A percentile compares a stretch with the other conserved stretches of the same genome.
These are phyloP conservation scores for Ethmia dodecea DNA, from an alignment of 2,888 invertebrate genomes.

Conservation along the genomic window DNA sequence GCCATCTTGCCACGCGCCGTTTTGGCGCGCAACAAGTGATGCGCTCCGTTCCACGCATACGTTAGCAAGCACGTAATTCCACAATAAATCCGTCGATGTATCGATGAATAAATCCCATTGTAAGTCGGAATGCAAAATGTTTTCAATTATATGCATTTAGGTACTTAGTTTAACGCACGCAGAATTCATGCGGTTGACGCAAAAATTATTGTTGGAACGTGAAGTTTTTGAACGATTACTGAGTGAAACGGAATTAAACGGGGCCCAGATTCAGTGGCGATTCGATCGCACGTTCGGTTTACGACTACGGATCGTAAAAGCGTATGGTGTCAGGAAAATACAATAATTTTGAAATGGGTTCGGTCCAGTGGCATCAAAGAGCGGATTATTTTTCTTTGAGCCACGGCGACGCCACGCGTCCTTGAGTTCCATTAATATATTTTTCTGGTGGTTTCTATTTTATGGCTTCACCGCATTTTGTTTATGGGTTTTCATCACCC, in stretches of 20 bases:
- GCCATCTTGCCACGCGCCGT: conserved; percentile 64
- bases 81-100: conserved; percentile 57
- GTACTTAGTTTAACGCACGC: conserved; percentile 56
- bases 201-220: conserved; percentile 20
- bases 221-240: conserved; percentile 21
- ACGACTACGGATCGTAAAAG: conserved; percentile 36
- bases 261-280: neutral
- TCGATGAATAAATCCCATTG: conserved; percentile 36
- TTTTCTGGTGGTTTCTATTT: conserved; percentile 3
- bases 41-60: conserved; percentile 30
- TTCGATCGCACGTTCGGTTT: conserved; percentile 29
- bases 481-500: neutral
- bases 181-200: conserved; percentile 45
- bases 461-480: neutral
- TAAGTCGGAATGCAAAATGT: conserved; percentile 58
- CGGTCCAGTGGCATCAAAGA: conserved; percentile 26
- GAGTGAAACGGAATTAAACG: neutral
- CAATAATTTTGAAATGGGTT: conserved; percentile 29
- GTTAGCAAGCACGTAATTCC: conserved; percentile 60
- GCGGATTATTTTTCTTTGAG: conserved; percentile 11
- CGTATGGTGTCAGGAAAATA: conserved; percentile 31
- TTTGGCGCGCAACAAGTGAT: conserved; percentile 36
- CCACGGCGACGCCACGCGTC: conserved; percentile 11
- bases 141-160: conserved; percentile 64
- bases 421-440: conserved; percentile 8